Percentiles rank a stretch among this genome's conserved stretches.
phyloP scores from a whole-genome alignment of 2,888 invertebrate genomes.

The Conistra vaccinii region DNA sequence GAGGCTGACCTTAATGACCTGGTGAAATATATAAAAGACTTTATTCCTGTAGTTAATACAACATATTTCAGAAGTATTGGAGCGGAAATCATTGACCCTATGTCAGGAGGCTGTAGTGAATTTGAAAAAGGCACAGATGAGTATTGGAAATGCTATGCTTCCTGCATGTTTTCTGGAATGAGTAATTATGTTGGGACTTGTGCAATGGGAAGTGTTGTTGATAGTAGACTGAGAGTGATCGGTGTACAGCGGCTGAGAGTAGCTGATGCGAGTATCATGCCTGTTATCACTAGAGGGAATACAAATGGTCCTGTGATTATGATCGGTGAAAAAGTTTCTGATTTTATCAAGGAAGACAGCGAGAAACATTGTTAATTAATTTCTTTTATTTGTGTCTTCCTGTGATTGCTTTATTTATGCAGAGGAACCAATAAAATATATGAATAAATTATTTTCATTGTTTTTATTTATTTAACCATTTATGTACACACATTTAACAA shows the following conservation, averaged over 20 bases:
- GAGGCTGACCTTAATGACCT: conserved; percentile 47
- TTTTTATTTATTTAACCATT: too few species aligned
- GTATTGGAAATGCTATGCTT: conserved; percentile 63
- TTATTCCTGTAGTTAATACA: conserved; percentile 48
- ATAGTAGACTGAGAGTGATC: conserved; percentile 58
- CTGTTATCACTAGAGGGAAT: conserved; percentile 93
- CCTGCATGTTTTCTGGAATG: conserved; percentile 49
- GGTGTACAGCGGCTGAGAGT: conserved; percentile 88
- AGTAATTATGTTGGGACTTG: conserved; percentile 65
- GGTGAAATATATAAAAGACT: conserved; percentile 43
- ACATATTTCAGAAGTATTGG: conserved; percentile 50
- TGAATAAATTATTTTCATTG: too few species aligned
- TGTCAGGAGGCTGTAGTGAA: conserved; percentile 24
- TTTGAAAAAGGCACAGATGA: conserved; percentile 44
- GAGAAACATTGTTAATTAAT: not conserved
- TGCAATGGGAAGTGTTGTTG: conserved; percentile 67
- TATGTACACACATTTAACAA: too few species aligned
- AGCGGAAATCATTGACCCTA: conserved; percentile 45
- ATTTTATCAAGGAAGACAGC: conserved; percentile 54
- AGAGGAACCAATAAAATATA: too few species aligned
- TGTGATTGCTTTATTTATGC: too few species aligned
- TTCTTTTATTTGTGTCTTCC: too few species aligned
- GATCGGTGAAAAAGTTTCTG: conserved; percentile 91
- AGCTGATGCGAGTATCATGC: conserved; percentile 94
- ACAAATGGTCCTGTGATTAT: conserved; percentile 94